phyloP scores from a whole-genome alignment of 2,888 invertebrate genomes.

The Cremastinae sp. region DNA sequence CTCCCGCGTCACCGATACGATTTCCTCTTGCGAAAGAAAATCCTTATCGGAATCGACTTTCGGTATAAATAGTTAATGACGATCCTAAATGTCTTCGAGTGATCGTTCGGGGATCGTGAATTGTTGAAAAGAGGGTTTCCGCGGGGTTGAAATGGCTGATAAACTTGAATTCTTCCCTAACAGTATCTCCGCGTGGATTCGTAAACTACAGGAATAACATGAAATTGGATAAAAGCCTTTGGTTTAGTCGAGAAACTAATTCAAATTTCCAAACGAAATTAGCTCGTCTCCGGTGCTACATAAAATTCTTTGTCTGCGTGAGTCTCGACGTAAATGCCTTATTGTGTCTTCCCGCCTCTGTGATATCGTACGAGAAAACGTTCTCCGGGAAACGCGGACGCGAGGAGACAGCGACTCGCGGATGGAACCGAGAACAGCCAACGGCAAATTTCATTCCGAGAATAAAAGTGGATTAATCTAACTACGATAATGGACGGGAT shows the following conservation, averaged over 20 bases:
- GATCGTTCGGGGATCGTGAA: slow-evolving; percentile 5
- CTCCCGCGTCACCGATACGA: no score
- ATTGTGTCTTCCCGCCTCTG: no score
- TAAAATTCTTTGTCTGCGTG: no score
- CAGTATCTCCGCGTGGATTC: neutral
- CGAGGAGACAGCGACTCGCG: neutral
- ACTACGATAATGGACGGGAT: slow-evolving; percentile 47
- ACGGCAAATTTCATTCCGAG: slow-evolving; percentile 29
- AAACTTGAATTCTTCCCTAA: slow-evolving; percentile 12
- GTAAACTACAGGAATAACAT: slow-evolving; percentile 8
- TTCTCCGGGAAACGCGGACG: neutral
- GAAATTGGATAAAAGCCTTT: slow-evolving; percentile 22
- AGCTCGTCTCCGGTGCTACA: slow-evolving; percentile 8
- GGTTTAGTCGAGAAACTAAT: slow-evolving; percentile 19
- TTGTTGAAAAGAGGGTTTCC: slow-evolving; percentile 17
- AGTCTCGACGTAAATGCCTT: no score
- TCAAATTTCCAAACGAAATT: slow-evolving; percentile 51
- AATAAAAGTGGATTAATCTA: slow-evolving; percentile 39
- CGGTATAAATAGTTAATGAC: no score
- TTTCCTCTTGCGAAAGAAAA: no score
- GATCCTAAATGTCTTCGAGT: no score
- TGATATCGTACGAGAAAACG: neutral
- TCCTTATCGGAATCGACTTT: no score
- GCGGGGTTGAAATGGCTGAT: slow-evolving; percentile 4
- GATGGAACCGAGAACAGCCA: neutral